Percentiles rank a stretch among this genome's conserved stretches.
These are phyloP conservation scores for Isoperla grammatica DNA, from an alignment of 2,888 invertebrate species.

Conservation along the genomic window DNA sequence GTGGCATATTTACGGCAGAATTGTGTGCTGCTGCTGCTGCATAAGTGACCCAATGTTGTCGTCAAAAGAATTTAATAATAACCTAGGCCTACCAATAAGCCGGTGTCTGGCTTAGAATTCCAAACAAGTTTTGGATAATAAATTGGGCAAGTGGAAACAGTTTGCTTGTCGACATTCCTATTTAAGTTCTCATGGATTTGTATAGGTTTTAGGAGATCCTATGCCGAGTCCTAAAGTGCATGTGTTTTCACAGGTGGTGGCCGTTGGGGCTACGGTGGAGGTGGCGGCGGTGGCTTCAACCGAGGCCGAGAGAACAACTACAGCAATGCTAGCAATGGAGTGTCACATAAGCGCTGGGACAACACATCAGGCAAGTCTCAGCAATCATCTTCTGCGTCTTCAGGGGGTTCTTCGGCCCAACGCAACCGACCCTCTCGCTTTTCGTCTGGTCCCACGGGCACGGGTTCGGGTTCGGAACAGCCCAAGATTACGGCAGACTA, in stretches of 20 bases:
- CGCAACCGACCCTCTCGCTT: conserved; percentile 18
- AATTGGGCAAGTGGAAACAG: too few relatives aligned
- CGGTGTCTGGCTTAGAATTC: too few relatives aligned
- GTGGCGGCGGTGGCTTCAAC: conserved; percentile 15
- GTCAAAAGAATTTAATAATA: too few relatives aligned
- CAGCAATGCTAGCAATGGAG: conserved; percentile 12
- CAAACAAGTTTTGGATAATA: too few relatives aligned
- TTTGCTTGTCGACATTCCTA: too few relatives aligned
- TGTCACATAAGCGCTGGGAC: conserved; percentile 14
- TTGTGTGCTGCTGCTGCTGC: too few relatives aligned
- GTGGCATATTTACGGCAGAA: too few relatives aligned
- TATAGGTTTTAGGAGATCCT: too few relatives aligned
- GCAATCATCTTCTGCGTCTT: background rate
- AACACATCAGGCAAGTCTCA: conserved; percentile 18
- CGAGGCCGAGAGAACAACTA: conserved; percentile 16
- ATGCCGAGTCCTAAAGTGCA: too few relatives aligned
- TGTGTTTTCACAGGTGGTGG: background rate
- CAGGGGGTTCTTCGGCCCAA: background rate
- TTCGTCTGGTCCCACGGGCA: conserved; percentile 9
- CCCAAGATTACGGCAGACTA: conserved; percentile 17
- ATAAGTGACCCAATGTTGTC: too few relatives aligned
- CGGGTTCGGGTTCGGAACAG: conserved; percentile 3
- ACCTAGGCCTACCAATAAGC: too few relatives aligned
- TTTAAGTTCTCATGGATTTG: too few relatives aligned
- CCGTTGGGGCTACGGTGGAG: conserved; percentile 18